Conservation (phyloP, 2,797 vertebrate species). For the Microhierax caerulescens region DNA sequence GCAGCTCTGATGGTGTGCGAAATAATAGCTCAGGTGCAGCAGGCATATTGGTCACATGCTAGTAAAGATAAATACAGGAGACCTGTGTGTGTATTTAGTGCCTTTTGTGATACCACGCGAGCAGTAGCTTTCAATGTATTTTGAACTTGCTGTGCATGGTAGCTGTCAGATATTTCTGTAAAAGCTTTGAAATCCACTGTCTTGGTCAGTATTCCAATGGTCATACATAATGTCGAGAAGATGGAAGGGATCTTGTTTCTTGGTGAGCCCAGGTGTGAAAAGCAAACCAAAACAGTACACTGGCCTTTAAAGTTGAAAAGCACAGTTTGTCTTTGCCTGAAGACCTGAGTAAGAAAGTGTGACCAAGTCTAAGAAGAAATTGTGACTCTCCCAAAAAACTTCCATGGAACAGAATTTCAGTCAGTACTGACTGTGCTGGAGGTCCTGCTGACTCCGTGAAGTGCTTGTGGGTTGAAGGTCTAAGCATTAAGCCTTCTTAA, state of each 20-base stretch:
- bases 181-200: not conserved
- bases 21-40: not conserved
- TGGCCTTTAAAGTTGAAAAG: not conserved
- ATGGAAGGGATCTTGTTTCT: not conserved
- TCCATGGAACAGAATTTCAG: not conserved
- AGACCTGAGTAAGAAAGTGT: not conserved
- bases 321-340: not conserved
- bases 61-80: not conserved
- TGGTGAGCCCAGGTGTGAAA: not conserved
- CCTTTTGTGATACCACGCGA: not conserved
- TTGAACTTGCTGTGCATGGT: not conserved
- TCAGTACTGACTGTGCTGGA: not conserved
- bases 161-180: not conserved
- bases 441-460: not conserved
- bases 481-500: conserved; percentile 25
- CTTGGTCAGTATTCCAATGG: not conserved
- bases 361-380: not conserved
- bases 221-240: not conserved
- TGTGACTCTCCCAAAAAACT: not conserved
- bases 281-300: not conserved
- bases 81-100: not conserved
- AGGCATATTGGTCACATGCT: not conserved
- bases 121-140: not conserved
- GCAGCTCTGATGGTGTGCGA: not conserved
- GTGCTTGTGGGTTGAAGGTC: conserved; percentile 1